Evolutionary conservation across 2,888 invertebrate species (phyloP).

Genomic region (Oeneis ivallda): DNA sequence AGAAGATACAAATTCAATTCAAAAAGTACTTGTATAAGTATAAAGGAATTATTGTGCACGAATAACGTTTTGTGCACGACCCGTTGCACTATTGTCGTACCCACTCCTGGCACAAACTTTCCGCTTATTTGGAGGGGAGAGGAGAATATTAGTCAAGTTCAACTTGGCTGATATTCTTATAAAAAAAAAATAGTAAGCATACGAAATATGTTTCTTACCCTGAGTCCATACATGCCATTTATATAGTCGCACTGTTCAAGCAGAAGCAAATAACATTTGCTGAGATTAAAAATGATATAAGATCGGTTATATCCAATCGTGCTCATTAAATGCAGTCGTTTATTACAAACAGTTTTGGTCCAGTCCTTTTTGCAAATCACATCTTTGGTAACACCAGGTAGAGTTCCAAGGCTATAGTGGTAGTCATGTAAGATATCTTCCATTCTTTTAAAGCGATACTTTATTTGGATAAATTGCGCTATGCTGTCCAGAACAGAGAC

Average conservation of each 20-base stretch:
- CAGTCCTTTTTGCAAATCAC: constrained; percentile 15
- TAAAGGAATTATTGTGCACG: too few species aligned
- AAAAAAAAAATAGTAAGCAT: too few species aligned
- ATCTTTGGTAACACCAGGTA: constrained; percentile 21
- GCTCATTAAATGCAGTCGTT: constrained; percentile 23
- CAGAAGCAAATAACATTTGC: constrained; percentile 38
- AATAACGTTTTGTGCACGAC: too few species aligned
- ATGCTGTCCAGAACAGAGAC: constrained; percentile 33
- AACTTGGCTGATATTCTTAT: too few species aligned
- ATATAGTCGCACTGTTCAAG: constrained; percentile 38
- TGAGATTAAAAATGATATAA: constrained; percentile 30
- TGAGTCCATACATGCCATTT: constrained; percentile 38
- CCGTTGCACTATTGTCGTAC: too few species aligned
- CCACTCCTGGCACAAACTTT: too few species aligned
- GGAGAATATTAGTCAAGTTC: too few species aligned
- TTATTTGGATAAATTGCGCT: constrained; percentile 35
- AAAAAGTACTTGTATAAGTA: too few species aligned
- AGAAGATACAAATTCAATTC: too few species aligned
- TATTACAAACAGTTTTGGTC: constrained; percentile 2
- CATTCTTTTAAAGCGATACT: constrained; percentile 36
- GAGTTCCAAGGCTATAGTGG: constrained; percentile 18
- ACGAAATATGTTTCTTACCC: constrained; percentile 28
- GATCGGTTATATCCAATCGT: constrained; percentile 14
- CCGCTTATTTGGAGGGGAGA: too few species aligned
- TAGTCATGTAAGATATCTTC: constrained; percentile 34